Percentiles rank a stretch among this genome's conserved stretches.
Conservation (phyloP, 2,113 vertebrate species). For the Clinocottus analis region DNA sequence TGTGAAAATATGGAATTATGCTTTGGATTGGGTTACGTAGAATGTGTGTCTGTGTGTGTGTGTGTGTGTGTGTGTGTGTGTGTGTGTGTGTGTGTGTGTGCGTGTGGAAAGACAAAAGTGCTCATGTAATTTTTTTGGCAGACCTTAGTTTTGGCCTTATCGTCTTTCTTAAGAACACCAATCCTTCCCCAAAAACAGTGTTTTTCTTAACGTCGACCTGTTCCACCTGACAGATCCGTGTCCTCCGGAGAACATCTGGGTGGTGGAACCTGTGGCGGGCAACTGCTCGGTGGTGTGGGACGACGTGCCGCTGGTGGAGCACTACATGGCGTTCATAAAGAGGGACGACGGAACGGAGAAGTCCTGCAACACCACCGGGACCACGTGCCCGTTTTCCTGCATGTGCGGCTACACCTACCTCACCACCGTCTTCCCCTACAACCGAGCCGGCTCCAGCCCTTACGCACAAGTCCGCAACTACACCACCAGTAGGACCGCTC, state of each 20-base stretch:
- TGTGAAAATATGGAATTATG: not conserved
- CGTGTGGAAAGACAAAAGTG: too few relatives aligned
- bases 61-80: not conserved
- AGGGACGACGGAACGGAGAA: conserved; percentile 90
- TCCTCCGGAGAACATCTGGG: conserved; percentile 82
- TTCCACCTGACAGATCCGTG: conserved; percentile 82
- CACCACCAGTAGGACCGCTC: conserved; percentile 86
- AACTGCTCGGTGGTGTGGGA: conserved; percentile 88
- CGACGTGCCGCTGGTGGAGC: conserved; percentile 78
- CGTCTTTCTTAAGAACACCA: not conserved
- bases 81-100: not conserved
- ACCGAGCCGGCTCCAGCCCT: conserved; percentile 88
- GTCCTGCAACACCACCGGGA: conserved; percentile 89
- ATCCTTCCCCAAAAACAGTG: too few relatives aligned
- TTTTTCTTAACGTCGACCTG: too few relatives aligned
- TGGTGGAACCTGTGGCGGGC: conserved; percentile 83
- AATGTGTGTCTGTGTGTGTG: too few relatives aligned
- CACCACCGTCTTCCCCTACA: conserved; percentile 91
- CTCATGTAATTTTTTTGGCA: too few relatives aligned
- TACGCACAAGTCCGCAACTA: conserved; percentile 86
- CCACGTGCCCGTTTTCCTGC: conserved; percentile 85
- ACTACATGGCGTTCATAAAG: conserved; percentile 91
- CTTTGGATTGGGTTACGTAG: not conserved
- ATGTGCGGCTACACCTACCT: conserved; percentile 92
- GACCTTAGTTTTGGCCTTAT: not conserved